A percentile compares a stretch with the other conserved stretches of the same genome.
phyloP scores from a whole-genome alignment of 2,888 invertebrate species.

The Spilarctia lutea region DNA sequence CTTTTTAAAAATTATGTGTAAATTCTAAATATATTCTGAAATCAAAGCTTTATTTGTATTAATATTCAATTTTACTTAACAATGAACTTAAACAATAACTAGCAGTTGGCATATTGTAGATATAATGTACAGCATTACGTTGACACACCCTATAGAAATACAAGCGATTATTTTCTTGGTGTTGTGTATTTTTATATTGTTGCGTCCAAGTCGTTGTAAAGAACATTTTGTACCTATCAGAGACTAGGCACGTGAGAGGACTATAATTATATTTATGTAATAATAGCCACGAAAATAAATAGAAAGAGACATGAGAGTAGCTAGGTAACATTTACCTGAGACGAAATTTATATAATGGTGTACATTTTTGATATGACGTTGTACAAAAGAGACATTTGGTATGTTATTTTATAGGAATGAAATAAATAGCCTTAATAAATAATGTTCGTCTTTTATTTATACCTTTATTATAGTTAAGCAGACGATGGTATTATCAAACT shows the following conservation, averaged over 20 bases:
- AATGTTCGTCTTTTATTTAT: slow-evolving; percentile 54
- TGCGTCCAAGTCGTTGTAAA: slow-evolving; percentile 58
- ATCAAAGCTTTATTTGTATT: slow-evolving; percentile 33
- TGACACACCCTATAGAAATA: slow-evolving; percentile 49
- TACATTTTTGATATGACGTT: slow-evolving; percentile 87
- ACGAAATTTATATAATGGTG: slow-evolving; percentile 87
- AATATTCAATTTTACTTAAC: slow-evolving; percentile 58
- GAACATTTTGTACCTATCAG: slow-evolving; percentile 72
- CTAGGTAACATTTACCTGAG: slow-evolving; percentile 86
- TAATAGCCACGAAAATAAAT: slow-evolving; percentile 72
- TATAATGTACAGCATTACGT: slow-evolving; percentile 76
- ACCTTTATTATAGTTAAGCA: not conserved
- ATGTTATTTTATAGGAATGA: slow-evolving; percentile 88
- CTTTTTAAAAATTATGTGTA: slow-evolving; percentile 29
- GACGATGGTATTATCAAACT: not conserved
- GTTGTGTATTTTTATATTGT: slow-evolving; percentile 49
- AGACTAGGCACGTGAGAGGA: slow-evolving; percentile 77
- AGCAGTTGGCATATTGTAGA: slow-evolving; percentile 71
- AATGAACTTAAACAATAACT: slow-evolving; percentile 64
- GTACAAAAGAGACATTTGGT: slow-evolving; percentile 88
- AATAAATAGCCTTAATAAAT: slow-evolving; percentile 87
- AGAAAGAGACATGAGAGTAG: slow-evolving; percentile 73
- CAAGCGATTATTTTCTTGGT: slow-evolving; percentile 37
- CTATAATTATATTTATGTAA: slow-evolving; percentile 79
- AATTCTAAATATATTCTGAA: slow-evolving; percentile 44